Percentiles rank a stretch among this genome's conserved stretches.
These are phyloP conservation scores for Cynopterus sphinx DNA, from an alignment of 2,797 vertebrate genomes.

Conservation along the genomic window DNA sequence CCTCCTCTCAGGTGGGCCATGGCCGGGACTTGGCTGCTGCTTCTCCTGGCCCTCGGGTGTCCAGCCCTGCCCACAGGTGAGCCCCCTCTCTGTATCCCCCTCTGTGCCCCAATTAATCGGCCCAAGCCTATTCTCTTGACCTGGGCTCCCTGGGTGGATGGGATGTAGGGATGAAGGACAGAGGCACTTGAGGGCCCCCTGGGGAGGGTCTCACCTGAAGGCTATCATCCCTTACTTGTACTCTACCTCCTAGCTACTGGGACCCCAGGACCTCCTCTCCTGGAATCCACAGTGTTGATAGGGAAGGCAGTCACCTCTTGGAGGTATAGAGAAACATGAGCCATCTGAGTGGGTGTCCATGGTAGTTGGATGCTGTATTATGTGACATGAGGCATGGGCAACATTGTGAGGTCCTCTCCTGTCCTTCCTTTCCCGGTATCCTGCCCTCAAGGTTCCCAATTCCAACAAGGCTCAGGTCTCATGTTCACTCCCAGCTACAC, in stretches of 20 bases:
- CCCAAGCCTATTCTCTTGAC: neutral
- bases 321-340: neutral
- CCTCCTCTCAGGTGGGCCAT: constrained; percentile 30
- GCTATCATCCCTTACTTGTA: neutral
- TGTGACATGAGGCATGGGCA: fast-evolving
- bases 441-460: neutral
- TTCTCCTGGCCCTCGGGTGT: constrained; percentile 61
- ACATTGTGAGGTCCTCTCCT: neutral
- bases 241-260: neutral
- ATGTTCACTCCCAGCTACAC: neutral
- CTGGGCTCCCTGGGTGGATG: neutral
- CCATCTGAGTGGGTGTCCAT: neutral
- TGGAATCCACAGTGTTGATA: neutral
- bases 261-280: neutral
- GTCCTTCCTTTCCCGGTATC: neutral
- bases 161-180: neutral
- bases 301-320: neutral
- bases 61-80: constrained; percentile 67
- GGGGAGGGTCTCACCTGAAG: neutral
- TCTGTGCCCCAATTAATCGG: neutral
- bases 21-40: constrained; percentile 49
- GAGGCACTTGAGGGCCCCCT: neutral
- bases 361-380: neutral
- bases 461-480: neutral
- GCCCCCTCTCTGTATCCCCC: neutral